Conservation (phyloP, 2,888 invertebrate genomes). For the Torymus tubicola region DNA sequence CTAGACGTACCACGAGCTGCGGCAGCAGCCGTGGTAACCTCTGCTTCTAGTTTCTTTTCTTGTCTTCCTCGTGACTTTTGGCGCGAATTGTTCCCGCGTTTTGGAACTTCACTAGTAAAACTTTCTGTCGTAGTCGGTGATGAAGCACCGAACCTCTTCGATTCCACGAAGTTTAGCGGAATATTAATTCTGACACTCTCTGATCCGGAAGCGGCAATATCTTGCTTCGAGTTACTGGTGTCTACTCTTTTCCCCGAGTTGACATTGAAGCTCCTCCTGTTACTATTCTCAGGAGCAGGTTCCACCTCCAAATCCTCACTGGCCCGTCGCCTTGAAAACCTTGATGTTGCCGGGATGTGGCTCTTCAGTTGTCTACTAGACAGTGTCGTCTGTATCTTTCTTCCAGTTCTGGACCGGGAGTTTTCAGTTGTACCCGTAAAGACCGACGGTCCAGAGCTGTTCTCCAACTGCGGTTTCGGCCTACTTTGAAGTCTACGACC, state of each 20-base stretch:
- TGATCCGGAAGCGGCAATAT: slow-evolving; percentile 59
- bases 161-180: slow-evolving; percentile 56
- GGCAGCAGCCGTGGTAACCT: slow-evolving; percentile 44
- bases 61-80: slow-evolving; percentile 26
- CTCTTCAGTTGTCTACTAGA: slow-evolving; percentile 20
- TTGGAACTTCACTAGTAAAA: not conserved
- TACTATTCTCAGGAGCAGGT: not conserved
- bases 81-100: slow-evolving; percentile 1
- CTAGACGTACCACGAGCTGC: slow-evolving; percentile 47
- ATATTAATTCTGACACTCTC: slow-evolving; percentile 67
- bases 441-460: slow-evolving; percentile 55
- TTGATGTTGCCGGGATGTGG: slow-evolving; percentile 47
- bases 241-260: not conserved
- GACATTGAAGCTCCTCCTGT: slow-evolving; percentile 1
- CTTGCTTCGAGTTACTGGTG: slow-evolving; percentile 11
- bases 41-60: slow-evolving; percentile 12
- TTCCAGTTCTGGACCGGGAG: slow-evolving; percentile 30
- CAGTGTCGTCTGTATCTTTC: slow-evolving; percentile 36
- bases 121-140: not conserved
- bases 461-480: too few species aligned
- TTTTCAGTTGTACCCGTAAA: slow-evolving; percentile 50
- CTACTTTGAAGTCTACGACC: too few species aligned
- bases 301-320: not conserved
- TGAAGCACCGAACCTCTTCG: slow-evolving; percentile 1
- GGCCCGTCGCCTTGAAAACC: slow-evolving; percentile 50